Evolutionary conservation across 2,797 vertebrate genomes (phyloP).

Genomic region (Crypturellus tataupa): DNA sequence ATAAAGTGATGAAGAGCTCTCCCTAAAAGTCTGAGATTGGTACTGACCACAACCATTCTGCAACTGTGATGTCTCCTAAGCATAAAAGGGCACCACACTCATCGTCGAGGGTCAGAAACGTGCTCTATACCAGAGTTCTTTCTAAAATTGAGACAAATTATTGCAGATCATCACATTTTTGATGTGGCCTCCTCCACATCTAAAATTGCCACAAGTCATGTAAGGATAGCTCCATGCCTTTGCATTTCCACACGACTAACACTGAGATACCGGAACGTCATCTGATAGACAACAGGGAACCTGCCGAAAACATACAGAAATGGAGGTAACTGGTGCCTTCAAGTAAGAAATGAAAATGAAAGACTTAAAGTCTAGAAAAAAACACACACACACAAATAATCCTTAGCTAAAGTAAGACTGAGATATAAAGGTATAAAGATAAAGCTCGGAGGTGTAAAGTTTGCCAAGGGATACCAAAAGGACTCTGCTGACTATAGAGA

Average conservation of each 20-base stretch:
- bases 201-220: fast-evolving
- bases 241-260: background rate
- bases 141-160: background rate
- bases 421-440: background rate
- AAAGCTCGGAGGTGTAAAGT: background rate
- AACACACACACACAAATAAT: background rate
- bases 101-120: background rate
- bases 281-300: background rate
- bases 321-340: background rate
- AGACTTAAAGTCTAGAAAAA: background rate
- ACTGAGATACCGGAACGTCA: fast-evolving
- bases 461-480: background rate
- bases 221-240: background rate
- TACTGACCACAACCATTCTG: background rate
- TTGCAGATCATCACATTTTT: background rate
- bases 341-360: background rate
- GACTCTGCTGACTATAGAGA: background rate
- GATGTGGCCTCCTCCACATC: background rate
- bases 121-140: background rate
- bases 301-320: background rate
- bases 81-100: background rate
- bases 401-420: background rate
- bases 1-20: background rate
- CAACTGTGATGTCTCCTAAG: background rate
- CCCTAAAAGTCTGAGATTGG: background rate